Percentiles rank a stretch among this genome's conserved stretches.
Evolutionary conservation across 2,888 invertebrate genomes (phyloP).

Genomic region (Chymomyza amoena): DNA sequence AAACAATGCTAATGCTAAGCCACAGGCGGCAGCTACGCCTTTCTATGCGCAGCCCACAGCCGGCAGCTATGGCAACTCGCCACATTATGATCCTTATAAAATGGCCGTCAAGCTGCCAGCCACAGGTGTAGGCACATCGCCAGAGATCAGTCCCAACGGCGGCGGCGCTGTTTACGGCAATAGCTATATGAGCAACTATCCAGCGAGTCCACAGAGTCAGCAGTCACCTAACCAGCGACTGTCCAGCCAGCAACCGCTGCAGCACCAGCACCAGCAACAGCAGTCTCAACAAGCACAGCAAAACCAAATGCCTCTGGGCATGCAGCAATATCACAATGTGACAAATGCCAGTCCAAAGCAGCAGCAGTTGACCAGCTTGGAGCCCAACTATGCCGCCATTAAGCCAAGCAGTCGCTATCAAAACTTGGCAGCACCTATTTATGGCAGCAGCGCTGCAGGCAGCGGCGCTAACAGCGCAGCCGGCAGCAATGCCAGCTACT

Average conservation of each 20-base stretch:
- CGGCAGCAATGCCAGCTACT: slow-evolving; percentile 35
- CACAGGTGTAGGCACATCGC: not conserved
- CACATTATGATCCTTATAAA: slow-evolving; percentile 63
- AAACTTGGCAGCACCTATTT: slow-evolving; percentile 12
- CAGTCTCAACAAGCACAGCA: slow-evolving; percentile 25
- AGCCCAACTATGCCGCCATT: slow-evolving; percentile 60
- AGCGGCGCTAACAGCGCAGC: not conserved
- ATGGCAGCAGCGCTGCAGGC: slow-evolving; percentile 2
- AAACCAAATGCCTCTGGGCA: slow-evolving; percentile 18
- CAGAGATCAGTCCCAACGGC: slow-evolving; percentile 13
- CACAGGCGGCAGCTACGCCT: slow-evolving; percentile 73
- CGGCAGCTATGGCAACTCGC: slow-evolving; percentile 15
- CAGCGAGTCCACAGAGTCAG: not conserved
- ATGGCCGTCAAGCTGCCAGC: slow-evolving; percentile 16
- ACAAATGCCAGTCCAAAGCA: slow-evolving; percentile 27
- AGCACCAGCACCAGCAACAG: too few species aligned
- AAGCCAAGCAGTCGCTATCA: slow-evolving; percentile 62
- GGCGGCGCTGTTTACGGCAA: not conserved
- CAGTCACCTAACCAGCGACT: slow-evolving; percentile 8
- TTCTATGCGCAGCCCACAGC: slow-evolving; percentile 56
- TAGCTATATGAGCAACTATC: slow-evolving; percentile 20
- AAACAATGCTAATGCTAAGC: slow-evolving; percentile 43
- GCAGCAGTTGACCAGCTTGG: slow-evolving; percentile 54
- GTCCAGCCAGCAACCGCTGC: slow-evolving; percentile 38
- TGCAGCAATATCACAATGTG: slow-evolving; percentile 28